Conservation (phyloP, 2,113 vertebrate species). For the Entosphenus tridentatus region DNA sequence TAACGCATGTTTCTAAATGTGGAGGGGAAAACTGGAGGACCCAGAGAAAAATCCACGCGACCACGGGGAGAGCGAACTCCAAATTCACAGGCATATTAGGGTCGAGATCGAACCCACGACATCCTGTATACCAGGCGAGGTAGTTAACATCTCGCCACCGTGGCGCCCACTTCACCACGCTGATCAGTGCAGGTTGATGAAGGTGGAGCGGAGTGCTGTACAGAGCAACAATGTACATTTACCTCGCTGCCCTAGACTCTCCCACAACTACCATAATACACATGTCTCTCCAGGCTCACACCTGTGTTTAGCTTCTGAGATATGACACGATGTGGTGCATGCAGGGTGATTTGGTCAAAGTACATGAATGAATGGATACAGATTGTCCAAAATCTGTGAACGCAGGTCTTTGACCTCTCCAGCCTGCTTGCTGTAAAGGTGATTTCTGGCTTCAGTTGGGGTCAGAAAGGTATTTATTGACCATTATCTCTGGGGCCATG, state of each 20-base stretch:
- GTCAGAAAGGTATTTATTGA: too few relatives aligned
- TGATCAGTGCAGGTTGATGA: conserved; percentile 23
- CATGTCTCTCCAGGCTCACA: conserved; percentile 16
- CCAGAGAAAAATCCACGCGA: too few relatives aligned
- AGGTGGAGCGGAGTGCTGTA: conserved; percentile 25
- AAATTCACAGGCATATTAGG: conserved; percentile 41
- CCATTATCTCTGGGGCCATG: too few relatives aligned
- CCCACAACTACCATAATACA: conserved; percentile 12
- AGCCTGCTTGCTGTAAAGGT: too few relatives aligned
- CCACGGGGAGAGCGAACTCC: conserved; percentile 15
- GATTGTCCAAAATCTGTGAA: too few relatives aligned
- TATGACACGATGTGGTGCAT: conserved; percentile 20
- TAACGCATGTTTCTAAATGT: too few relatives aligned
- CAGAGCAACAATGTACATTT: conserved; percentile 28
- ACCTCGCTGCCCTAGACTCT: conserved; percentile 20
- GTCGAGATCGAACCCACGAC: conserved; percentile 23
- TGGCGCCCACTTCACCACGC: conserved; percentile 31
- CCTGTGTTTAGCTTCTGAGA: conserved; percentile 16
- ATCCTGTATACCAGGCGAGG: conserved; percentile 26
- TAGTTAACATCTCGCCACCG: conserved; percentile 30
- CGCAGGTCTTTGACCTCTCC: too few relatives aligned
- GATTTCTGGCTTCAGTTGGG: too few relatives aligned
- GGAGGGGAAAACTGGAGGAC: too few relatives aligned
- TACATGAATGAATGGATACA: background rate
- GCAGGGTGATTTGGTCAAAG: conserved; percentile 13